Evolutionary conservation across 2,113 vertebrate species (phyloP).

Genomic region (Dipodomys spectabilis): DNA sequence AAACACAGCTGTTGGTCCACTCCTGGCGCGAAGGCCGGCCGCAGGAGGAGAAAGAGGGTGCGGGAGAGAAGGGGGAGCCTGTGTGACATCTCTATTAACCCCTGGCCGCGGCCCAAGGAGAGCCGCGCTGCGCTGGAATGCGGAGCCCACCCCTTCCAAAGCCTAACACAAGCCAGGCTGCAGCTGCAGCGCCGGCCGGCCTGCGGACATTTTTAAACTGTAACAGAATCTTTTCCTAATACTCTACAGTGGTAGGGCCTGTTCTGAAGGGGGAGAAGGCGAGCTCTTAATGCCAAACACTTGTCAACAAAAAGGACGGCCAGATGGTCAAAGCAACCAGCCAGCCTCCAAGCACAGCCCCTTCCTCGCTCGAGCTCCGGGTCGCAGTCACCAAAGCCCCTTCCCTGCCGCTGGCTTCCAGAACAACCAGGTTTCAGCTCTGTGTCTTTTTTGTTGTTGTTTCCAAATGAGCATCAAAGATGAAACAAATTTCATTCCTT

Average conservation of each 20-base stretch:
- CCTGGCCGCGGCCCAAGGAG: conserved; percentile 91
- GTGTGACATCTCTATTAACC: conserved; percentile 98
- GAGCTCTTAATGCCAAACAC: conserved; percentile 87
- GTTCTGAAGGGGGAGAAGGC: conserved; percentile 87
- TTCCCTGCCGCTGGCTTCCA: conserved; percentile 79
- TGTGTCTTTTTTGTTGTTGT: neutral
- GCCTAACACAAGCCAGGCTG: conserved; percentile 91
- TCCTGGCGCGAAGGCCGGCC: conserved; percentile 85
- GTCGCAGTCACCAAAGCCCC: conserved; percentile 86
- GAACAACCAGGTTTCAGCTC: conserved; percentile 78
- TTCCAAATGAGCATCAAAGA: conserved; percentile 76
- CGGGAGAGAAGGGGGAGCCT: conserved; percentile 52
- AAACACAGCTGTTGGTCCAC: conserved; percentile 88
- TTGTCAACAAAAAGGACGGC: conserved; percentile 87
- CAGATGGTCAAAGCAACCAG: conserved; percentile 87
- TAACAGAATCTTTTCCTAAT: conserved; percentile 90
- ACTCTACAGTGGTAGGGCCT: conserved; percentile 88
- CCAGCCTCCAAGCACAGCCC: conserved; percentile 65
- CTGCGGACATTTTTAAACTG: conserved; percentile 87
- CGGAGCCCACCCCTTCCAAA: conserved; percentile 89
- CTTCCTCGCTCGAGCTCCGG: conserved; percentile 73
- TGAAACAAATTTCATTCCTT: conserved; percentile 83
- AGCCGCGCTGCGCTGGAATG: conserved; percentile 93
- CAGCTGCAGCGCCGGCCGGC: conserved; percentile 89
- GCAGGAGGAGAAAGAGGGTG: conserved; percentile 84